phyloP scores from a whole-genome alignment of 2,888 invertebrate species.

The Conistra vaccinii region DNA sequence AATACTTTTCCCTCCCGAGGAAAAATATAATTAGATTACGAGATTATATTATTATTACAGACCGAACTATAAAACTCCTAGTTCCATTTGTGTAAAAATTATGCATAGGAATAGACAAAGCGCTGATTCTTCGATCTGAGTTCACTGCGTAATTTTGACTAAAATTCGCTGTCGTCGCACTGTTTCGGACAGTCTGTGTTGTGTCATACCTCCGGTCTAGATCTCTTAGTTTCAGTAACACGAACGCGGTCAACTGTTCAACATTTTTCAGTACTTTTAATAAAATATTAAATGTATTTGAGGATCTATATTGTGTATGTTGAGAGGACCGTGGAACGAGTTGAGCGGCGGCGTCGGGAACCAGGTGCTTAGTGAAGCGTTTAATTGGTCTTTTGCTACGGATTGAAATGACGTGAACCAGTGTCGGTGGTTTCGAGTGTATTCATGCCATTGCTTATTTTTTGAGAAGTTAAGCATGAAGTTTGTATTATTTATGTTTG shows the following conservation, averaged over 20 bases:
- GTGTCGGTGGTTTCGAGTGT: constrained; percentile 34
- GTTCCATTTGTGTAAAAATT: constrained; percentile 33
- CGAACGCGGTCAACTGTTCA: constrained; percentile 58
- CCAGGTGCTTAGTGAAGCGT: constrained; percentile 71
- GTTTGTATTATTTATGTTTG: constrained; percentile 14
- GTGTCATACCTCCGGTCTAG: constrained; percentile 51
- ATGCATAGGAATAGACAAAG: constrained; percentile 41
- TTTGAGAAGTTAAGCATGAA: constrained; percentile 13
- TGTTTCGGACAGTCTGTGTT: constrained; percentile 49
- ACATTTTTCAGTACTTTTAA: constrained; percentile 70
- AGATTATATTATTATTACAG: constrained; percentile 41
- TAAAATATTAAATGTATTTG: constrained; percentile 79
- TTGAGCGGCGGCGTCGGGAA: constrained; percentile 73
- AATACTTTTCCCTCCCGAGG: constrained; percentile 25
- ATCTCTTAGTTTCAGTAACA: constrained; percentile 66
- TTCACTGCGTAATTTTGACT: constrained; percentile 38
- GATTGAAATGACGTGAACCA: constrained; percentile 33
- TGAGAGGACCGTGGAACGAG: constrained; percentile 79
- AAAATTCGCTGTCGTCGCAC: constrained; percentile 50
- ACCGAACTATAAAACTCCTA: constrained; percentile 9
- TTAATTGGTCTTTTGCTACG: constrained; percentile 44
- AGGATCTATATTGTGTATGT: constrained; percentile 80
- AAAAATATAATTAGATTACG: constrained; percentile 52
- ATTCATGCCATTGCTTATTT: neutral
- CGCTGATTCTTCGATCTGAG: constrained; percentile 22